Evolutionary conservation across 2,113 vertebrate species (phyloP), one percentile per base, ranked within the genome.

Genomic region (Montifringilla adamsi): DNA sequence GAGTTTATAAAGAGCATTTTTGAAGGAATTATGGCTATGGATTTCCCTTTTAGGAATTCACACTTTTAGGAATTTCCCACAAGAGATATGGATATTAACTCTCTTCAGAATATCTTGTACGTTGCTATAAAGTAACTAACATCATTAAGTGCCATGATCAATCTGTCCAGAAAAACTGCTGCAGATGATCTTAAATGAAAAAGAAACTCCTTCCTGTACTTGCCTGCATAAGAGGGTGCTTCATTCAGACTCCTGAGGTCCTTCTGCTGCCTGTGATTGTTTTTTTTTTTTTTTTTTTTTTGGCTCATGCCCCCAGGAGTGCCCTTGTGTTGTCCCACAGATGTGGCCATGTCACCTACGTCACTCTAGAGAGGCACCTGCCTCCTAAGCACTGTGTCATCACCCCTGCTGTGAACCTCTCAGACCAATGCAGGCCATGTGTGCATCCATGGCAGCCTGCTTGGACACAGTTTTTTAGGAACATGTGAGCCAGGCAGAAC

Each of bases 291-390:
- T 70, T 47, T 46, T 1, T 30, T 21, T 47, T 46, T 1, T 30
- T 70, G 44, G 6, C 7, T 69, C 15, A 31, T 69, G 44, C 7
- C 10, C 6, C 31, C 10, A 58, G 43, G n/a, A 72, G 15, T 1
- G 4, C 16, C 6, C 43, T 68, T 49, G 27, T n/a, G 22, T 1
- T 63, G n/a, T 49, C 35, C 53, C 44, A 35, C 26, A 39, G 63
- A n/a, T 7, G 28, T 39, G 46, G 22, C 33, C 8, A 1, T 20
- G n/a, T 63, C 53, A 44, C 6, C 1, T 47, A 0, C 28, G 21
- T 21, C 2, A 2, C 23, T 60, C 30, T 10, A 21, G 22, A 58
- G 27, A 30, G 22, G 2, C 22, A 35, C 19, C 13, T 1, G 1
- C 37, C 47, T 67, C 50, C 43, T 20, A 7, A 53, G 21, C 21